phyloP scores from a whole-genome alignment of 2,888 invertebrate genomes.

The Argyra leucocephala region DNA sequence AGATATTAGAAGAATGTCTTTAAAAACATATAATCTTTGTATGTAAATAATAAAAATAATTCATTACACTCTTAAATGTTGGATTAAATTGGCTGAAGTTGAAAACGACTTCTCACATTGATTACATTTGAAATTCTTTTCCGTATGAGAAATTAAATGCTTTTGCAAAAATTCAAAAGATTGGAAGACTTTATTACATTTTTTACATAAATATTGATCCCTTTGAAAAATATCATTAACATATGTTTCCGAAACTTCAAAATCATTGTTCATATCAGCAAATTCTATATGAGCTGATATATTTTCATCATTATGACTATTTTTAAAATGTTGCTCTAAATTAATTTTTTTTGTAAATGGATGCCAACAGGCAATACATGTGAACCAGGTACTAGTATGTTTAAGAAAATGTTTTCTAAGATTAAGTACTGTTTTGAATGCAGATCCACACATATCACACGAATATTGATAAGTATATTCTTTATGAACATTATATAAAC shows the following conservation, averaged over 20 bases:
- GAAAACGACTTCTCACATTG: background rate
- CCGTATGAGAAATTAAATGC: background rate
- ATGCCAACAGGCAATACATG: conserved; percentile 1
- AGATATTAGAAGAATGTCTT: too few relatives aligned
- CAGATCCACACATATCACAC: conserved; percentile 48
- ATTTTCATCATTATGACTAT: background rate
- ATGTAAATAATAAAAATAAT: too few relatives aligned
- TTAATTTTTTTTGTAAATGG: background rate
- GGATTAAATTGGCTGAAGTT: background rate
- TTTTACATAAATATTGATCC: background rate
- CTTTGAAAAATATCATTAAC: background rate
- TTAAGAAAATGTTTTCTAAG: conserved; percentile 50
- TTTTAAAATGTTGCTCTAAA: background rate
- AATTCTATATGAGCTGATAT: background rate
- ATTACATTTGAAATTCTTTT: background rate
- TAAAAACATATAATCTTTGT: too few relatives aligned
- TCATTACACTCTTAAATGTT: background rate
- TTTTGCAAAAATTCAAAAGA: background rate
- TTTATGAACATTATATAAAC: background rate
- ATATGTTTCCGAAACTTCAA: background rate
- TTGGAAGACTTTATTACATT: conserved; percentile 3
- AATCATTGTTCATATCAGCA: background rate
- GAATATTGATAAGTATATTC: conserved; percentile 45
- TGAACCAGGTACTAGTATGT: conserved; percentile 48
- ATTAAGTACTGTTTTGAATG: conserved; percentile 53